phyloP scores from a whole-genome alignment of 2,797 vertebrate genomes.

The Xenopus petersii region DNA sequence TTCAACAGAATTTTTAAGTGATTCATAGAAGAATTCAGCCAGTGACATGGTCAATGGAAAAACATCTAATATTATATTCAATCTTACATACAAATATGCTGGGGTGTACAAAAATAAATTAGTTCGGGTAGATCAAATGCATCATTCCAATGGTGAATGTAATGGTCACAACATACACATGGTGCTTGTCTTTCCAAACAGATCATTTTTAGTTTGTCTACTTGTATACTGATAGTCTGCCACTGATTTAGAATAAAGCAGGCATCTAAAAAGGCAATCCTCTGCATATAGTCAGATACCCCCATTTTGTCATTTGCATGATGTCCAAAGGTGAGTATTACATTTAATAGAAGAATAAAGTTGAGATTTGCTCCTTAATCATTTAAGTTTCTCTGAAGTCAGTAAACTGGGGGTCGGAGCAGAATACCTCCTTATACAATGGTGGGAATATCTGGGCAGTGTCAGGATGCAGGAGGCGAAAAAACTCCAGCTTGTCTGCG shows the following conservation, averaged over 20 bases:
- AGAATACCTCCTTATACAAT: slow-evolving; percentile 86
- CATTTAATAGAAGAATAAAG: neutral
- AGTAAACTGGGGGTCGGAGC: slow-evolving; percentile 82
- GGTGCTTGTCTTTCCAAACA: neutral
- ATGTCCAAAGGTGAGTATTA: neutral
- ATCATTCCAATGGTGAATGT: neutral
- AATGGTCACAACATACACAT: neutral
- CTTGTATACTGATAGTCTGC: neutral
- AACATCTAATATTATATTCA: neutral
- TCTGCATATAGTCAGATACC: neutral
- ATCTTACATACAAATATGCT: neutral
- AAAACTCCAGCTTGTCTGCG: slow-evolving; percentile 89
- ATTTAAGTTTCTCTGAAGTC: slow-evolving; percentile 79
- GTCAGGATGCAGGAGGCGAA: slow-evolving; percentile 83
- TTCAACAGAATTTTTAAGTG: too few relatives aligned
- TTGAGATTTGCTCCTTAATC: neutral
- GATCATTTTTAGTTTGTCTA: neutral
- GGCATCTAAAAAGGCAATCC: neutral
- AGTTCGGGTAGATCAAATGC: neutral
- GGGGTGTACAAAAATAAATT: neutral
- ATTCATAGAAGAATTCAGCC: too few relatives aligned
- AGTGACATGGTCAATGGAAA: neutral
- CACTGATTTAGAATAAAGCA: neutral
- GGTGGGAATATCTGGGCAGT: slow-evolving; percentile 82
- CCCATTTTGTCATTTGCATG: neutral